Base-by-base conservation (phyloP, 2,113 vertebrate species). In the Ploceus nigricollis region DNA sequence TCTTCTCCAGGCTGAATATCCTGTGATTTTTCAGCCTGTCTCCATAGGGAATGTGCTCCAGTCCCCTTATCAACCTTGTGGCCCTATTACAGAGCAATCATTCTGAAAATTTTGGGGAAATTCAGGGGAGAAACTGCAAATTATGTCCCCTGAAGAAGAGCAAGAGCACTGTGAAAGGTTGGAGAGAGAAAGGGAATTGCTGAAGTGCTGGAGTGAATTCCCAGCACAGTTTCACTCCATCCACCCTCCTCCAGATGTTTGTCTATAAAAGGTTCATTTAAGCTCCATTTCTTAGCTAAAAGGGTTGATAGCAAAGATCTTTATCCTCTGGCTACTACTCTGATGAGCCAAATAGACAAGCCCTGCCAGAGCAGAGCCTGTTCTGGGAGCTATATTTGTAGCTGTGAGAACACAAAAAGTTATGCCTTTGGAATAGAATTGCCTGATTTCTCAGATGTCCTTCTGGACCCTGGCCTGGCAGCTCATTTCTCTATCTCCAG, bases 381-480 rank as follows among this genome's bases (percentile, higher is more conserved):
- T 93, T 90, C 94, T 81, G 33, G 86, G 82, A 90, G 72, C 96
- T 97, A 90, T 96, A 94, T 95, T 95, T 96, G 87, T 83, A 83
- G 79, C 94, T 93, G 79, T 96, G 93, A 96, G 93, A 96, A 82
- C 90, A 96, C 84, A 73, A 96, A 89, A 93, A 97, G 94, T 68
- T 88, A 86, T 81, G 94, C 82, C 87, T 91, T 95, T 66, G 88
- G 85, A 90, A 80, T 90, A 88, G 89, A 96, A 93, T 88, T 92
- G 82, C 82, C 90, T 90, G 68, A 92, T 96, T 96, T 92, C 88
- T 97, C 93, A 88, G 93, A 95, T 95, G 85, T 94, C 93, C 79
- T 95, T 54, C 94, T 96, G 93, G 78, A 90, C 51, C 63, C 27
- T 63, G 71, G 84, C 90, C 82, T 91, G 71, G 71, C 78, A 83